phyloP scores from a whole-genome alignment of 2,888 invertebrate species.

The Agelastica alni region DNA sequence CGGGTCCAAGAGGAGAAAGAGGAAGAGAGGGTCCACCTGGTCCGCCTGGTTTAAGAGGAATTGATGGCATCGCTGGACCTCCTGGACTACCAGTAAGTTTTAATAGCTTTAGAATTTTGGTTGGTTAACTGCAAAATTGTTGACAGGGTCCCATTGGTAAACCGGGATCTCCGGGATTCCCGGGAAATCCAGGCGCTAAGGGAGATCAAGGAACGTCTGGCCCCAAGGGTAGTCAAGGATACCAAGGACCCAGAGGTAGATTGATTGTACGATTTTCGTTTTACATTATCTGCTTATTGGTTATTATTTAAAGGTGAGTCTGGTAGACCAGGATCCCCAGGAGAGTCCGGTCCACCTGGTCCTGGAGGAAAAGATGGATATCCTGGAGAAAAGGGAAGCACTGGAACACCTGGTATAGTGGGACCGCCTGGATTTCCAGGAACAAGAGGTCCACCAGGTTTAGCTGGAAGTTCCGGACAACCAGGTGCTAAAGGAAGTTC shows the following conservation, averaged over 20 bases:
- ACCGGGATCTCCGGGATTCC: constrained; percentile 82
- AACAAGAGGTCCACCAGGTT: constrained; percentile 75
- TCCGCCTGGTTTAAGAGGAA: constrained; percentile 75
- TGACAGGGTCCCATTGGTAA: constrained; percentile 77
- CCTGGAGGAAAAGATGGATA: constrained; percentile 78
- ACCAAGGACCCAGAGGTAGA: constrained; percentile 72
- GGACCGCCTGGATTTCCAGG: constrained; percentile 86
- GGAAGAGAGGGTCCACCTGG: constrained; percentile 83
- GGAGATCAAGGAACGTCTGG: constrained; percentile 77
- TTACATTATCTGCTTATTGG: not conserved
- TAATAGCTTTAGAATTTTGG: not conserved
- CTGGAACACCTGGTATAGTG: constrained; percentile 71
- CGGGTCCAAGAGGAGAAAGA: constrained; percentile 80
- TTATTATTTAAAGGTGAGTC: constrained; percentile 59
- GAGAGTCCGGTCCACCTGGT: constrained; percentile 76
- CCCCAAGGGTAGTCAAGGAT: constrained; percentile 80
- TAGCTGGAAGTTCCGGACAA: constrained; percentile 73
- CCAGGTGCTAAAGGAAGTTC: constrained; percentile 77
- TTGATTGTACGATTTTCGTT: not conserved
- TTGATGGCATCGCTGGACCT: constrained; percentile 77
- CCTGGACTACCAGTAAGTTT: constrained; percentile 71
- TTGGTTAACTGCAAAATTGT: not conserved
- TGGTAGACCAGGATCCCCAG: constrained; percentile 77
- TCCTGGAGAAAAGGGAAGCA: constrained; percentile 79
- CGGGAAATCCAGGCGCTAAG: constrained; percentile 79